A percentile compares a stretch with the other conserved stretches of the same genome.
Evolutionary conservation across 2,888 invertebrate species (phyloP).

Genomic region (Marasmarcha lunaedactyla): DNA sequence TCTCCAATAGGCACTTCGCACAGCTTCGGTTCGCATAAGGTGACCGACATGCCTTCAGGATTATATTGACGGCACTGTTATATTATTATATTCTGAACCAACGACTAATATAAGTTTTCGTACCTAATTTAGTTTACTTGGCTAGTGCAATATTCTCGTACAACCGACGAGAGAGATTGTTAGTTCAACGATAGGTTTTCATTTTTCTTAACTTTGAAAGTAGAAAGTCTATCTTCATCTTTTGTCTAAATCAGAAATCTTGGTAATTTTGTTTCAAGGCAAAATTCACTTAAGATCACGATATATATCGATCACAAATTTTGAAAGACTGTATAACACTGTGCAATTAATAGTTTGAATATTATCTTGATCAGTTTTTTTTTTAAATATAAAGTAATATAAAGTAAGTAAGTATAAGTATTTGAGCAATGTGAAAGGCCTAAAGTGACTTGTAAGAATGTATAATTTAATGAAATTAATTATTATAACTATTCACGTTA

Average conservation of each 20-base stretch:
- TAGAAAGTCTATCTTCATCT: conserved; percentile 6
- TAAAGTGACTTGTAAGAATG: too few species aligned
- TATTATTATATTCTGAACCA: conserved; percentile 45
- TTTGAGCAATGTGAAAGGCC: too few species aligned
- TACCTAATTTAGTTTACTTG: conserved; percentile 38
- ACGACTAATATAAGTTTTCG: conserved; percentile 57
- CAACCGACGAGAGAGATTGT: conserved; percentile 25
- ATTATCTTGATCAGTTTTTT: too few species aligned
- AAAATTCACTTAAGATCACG: conserved; percentile 64
- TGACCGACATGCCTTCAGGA: conserved; percentile 81
- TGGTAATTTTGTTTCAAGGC: conserved; percentile 60
- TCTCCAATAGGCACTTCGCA: conserved; percentile 47
- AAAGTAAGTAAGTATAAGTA: too few species aligned
- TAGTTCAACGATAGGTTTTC: conserved; percentile 4
- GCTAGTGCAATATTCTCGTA: conserved; percentile 67
- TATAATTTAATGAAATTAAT: too few species aligned
- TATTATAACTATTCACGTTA: too few species aligned
- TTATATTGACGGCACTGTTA: conserved; percentile 63
- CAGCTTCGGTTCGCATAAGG: conserved; percentile 67
- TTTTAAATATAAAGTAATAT: too few species aligned
- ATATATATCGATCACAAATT: neutral
- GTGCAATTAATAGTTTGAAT: too few species aligned
- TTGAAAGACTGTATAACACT: too few species aligned
- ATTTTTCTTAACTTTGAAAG: conserved; percentile 3
- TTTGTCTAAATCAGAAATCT: conserved; percentile 28